Evolutionary conservation across 2,888 invertebrate species (phyloP).

Genomic region (Nasonovia ribisnigri): DNA sequence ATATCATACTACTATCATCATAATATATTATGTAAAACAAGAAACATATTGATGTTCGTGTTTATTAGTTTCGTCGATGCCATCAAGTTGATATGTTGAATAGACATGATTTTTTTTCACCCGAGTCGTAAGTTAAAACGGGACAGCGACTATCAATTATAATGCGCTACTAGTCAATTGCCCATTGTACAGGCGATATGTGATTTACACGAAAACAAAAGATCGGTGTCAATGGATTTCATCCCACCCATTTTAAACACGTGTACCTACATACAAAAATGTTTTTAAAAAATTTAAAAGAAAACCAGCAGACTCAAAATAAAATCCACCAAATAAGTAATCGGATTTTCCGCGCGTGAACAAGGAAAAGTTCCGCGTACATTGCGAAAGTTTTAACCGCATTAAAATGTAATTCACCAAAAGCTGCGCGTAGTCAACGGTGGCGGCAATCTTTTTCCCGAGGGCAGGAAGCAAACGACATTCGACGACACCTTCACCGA

Average conservation of each 20-base stretch:
- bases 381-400: conserved; percentile 55
- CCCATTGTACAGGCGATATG: background rate
- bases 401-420: conserved; percentile 60
- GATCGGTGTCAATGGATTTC: background rate
- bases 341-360: conserved; percentile 43
- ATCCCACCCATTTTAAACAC: background rate
- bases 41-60: background rate
- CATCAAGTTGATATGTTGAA: background rate
- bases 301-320: conserved; percentile 4
- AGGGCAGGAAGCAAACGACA: conserved; percentile 26
- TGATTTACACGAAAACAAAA: background rate
- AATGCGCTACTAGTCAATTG: background rate
- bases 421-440: conserved; percentile 41
- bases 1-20: too few relatives aligned
- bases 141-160: background rate
- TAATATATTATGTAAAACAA: background rate
- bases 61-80: background rate
- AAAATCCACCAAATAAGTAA: conserved; percentile 41
- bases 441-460: conserved; percentile 31
- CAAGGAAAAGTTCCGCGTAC: conserved; percentile 45
- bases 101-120: background rate
- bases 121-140: background rate
- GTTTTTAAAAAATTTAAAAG: background rate
- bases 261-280: background rate
- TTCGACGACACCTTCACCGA: conserved; percentile 41